Percentiles rank a stretch among this genome's conserved stretches.
phyloP scores from a whole-genome alignment of 2,888 invertebrate species.

The Macrosoma leucophasiata region DNA sequence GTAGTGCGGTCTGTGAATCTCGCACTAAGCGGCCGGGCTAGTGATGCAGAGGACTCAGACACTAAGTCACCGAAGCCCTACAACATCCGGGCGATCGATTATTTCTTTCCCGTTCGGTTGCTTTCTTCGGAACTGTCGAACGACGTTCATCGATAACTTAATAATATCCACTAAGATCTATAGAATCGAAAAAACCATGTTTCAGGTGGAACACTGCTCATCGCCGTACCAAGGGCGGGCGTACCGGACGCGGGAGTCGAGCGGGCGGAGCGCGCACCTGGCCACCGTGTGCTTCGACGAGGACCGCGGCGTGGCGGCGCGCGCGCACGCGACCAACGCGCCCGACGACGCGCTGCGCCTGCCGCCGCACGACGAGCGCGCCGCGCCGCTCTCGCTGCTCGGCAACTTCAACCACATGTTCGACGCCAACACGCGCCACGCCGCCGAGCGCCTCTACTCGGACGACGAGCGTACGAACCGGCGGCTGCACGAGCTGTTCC shows the following conservation, averaged over 20 bases:
- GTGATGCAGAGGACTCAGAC: no score
- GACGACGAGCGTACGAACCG: slow-evolving; percentile 47
- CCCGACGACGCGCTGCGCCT: slow-evolving; percentile 32
- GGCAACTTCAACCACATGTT: slow-evolving; percentile 70
- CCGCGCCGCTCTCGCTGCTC: slow-evolving; percentile 51
- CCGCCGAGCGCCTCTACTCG: slow-evolving; percentile 54
- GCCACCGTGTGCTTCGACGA: slow-evolving; percentile 56
- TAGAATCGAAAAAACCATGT: no score
- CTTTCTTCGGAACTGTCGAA: no score
- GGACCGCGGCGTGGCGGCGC: slow-evolving; percentile 41
- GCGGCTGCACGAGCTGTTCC: slow-evolving; percentile 48
- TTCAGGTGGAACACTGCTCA: slow-evolving; percentile 48
- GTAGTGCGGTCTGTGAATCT: no score
- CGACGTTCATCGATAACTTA: no score
- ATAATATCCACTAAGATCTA: no score
- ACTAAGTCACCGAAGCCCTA: no score
- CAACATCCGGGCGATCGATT: no score
- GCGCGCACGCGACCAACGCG: slow-evolving; percentile 34
- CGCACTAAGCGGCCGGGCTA: no score
- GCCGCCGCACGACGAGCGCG: slow-evolving; percentile 39
- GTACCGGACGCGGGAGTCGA: slow-evolving; percentile 38
- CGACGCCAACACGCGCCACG: slow-evolving; percentile 49
- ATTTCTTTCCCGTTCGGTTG: no score
- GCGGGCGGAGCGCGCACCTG: slow-evolving; percentile 36
- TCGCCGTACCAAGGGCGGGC: slow-evolving; percentile 57